Base-by-base conservation (phyloP, 2,888 invertebrate genomes). In the Dasypolia templi region DNA sequence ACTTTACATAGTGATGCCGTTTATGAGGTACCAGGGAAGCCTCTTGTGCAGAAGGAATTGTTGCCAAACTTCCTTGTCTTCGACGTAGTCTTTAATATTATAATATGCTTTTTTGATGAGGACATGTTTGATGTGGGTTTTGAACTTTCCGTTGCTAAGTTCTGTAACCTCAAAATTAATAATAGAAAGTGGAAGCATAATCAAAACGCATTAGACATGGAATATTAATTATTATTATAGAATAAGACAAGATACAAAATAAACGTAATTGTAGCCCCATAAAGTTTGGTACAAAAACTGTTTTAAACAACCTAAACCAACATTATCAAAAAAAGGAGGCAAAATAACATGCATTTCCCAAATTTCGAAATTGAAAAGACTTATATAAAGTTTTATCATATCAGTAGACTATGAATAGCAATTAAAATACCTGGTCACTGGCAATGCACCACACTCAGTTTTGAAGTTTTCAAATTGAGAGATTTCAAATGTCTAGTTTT, bases 401-500 rank as follows among this genome's bases (percentile, higher is more conserved):
- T 78, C 75, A 67, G 44, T 59, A 26, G 39, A 58, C 26, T 66
- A 76, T 53, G 61, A 80, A 84, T 84, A 65, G 61, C 55, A 12
- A 32, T n/a, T 69, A 44, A 67, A 75, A 72, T 65, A 56, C 51
- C 67, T 55, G 22, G 59, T 35, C 32, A 6, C 11, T 26, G 19
- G 29, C 17, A 49, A 59, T 58, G 46, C 26, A 32, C 9, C 39
- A 72, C 73, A 83, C 70, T 83, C 55, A 53, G 53, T 80, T 42
- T 29, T 26, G 58, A 70, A 66, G 62, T 59, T 44, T 59, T 53
- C 32, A 32, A 76, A 76, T 17, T 83, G 84, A 59, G 22, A 4
- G 29, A 68, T 29, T 12, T 84, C 17, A 83, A 73, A 61, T 9
- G 46, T 42, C n/a, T 81, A 39, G 44, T 81, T 55, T 51, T 72